Evolutionary conservation across 2,113 vertebrate genomes (phyloP), one percentile per base, ranked within the genome.

Genomic region (Alaudala cheleensis): DNA sequence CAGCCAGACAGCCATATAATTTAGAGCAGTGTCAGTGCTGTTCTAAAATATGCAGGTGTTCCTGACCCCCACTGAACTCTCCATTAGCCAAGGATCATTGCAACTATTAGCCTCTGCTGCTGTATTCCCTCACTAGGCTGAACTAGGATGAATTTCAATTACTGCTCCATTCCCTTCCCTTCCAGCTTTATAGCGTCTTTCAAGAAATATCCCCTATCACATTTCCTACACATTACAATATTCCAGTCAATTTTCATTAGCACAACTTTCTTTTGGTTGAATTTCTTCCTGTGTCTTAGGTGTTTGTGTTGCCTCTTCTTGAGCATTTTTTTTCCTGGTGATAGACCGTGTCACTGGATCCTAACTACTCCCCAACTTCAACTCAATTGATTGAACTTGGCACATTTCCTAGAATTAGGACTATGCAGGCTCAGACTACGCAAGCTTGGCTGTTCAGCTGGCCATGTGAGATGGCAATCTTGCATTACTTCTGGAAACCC

Each of bases 371-470:
- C 86, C 93, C 44, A 81, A 73, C 93, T 97, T 93, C 96, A 94
- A 88, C 91, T 95, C 97, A 94, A 98, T 97, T 97, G 97, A 97
- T 97, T 77, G 58, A 64, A 88, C 88, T 98, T 98, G 97, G 97
- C 97, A 97, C 4, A 0, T 73, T 96, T 98, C 98, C 97, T 98
- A 95, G 97, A 97, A 87, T 93, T 93, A 73, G 92, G 90, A 96
- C 90, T 93, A 86, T 78, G 78, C 82, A 94, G 86, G 77, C 93
- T 97, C 90, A 87, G 81, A 89, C 96, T 84, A 25, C 6, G 19
- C 83, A 90, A 83, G 39, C 56, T 80, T 87, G 74, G 60, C 72
- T 84, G 81, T 88, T 95, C 70, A 72, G 60, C 79, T 88, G 34
- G 90, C 86, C 45, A 16, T 92, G 71, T 69, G 94, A 96, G 95